A percentile compares a stretch with the other conserved stretches of the same genome.
phyloP scores from a whole-genome alignment of 2,888 invertebrate species.

The Orthosia gothica region DNA sequence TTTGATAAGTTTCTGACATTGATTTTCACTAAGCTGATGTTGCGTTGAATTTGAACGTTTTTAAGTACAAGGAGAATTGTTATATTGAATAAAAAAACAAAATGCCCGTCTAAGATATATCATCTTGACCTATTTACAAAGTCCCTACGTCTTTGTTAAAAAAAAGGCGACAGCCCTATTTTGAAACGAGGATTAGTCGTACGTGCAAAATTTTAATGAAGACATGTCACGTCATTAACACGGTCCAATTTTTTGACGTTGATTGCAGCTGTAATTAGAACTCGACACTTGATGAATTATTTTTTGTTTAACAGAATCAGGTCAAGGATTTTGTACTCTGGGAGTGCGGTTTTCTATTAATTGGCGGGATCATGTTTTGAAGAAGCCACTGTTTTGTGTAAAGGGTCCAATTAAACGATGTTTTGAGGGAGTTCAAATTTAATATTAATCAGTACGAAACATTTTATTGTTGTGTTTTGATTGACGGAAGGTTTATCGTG shows the following conservation, averaged over 20 bases:
- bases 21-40: no score
- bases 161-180: constrained; percentile 50
- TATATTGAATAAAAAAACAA: not conserved
- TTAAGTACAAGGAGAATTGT: no score
- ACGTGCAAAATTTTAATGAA: constrained; percentile 71
- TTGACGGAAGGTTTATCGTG: not conserved
- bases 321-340: constrained; percentile 58
- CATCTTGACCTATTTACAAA: constrained; percentile 12
- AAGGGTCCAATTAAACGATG: constrained; percentile 4
- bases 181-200: constrained; percentile 50
- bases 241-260: constrained; percentile 69
- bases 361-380: constrained; percentile 41
- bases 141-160: not conserved
- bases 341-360: constrained; percentile 51
- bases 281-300: constrained; percentile 65
- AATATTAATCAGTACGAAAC: not conserved
- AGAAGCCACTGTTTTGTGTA: constrained; percentile 9
- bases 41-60: no score
- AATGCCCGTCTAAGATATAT: not conserved
- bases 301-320: constrained; percentile 57
- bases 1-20: no score
- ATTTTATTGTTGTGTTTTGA: not conserved
- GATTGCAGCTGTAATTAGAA: constrained; percentile 65
- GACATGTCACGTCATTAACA: constrained; percentile 67
- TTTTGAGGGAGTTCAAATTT: not conserved